Evolutionary conservation across 2,797 vertebrate genomes (phyloP).

Genomic region (Enteromius anoplus): DNA sequence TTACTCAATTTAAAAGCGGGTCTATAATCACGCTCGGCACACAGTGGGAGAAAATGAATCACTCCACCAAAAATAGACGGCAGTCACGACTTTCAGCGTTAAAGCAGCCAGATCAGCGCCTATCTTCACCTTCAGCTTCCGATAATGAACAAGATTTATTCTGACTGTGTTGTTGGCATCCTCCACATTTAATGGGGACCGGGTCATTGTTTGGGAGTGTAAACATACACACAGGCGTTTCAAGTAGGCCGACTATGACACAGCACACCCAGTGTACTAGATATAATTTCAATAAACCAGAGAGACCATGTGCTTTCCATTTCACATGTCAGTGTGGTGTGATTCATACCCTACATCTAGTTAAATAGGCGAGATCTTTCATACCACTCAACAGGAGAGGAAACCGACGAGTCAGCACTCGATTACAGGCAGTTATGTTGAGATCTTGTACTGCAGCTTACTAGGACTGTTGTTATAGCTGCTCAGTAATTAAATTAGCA

Average conservation of each 20-base stretch:
- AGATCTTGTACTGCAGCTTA: background rate
- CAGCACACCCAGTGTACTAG: conserved; percentile 5
- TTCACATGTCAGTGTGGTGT: conserved; percentile 25
- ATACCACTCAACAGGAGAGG: conserved; percentile 32
- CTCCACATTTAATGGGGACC: too few relatives aligned
- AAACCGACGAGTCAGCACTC: conserved; percentile 33
- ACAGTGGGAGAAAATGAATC: conserved; percentile 50
- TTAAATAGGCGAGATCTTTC: conserved; percentile 33
- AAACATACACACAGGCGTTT: background rate
- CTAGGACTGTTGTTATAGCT: background rate
- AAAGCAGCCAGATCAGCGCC: conserved; percentile 20
- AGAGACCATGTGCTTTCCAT: conserved; percentile 26
- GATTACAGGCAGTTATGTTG: conserved; percentile 26
- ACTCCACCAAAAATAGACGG: conserved; percentile 44
- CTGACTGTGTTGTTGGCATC: background rate
- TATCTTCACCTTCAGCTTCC: conserved; percentile 20
- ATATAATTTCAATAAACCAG: conserved; percentile 24
- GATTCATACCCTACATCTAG: conserved; percentile 21
- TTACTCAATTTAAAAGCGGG: conserved; percentile 46
- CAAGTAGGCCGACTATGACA: background rate
- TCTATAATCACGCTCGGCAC: conserved; percentile 42
- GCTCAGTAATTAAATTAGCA: background rate
- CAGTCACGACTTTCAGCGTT: conserved; percentile 30
- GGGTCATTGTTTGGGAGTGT: background rate
- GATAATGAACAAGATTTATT: conserved; percentile 18